Conservation (phyloP, 2,797 vertebrate species). For the Pseudochromis fuscus region DNA sequence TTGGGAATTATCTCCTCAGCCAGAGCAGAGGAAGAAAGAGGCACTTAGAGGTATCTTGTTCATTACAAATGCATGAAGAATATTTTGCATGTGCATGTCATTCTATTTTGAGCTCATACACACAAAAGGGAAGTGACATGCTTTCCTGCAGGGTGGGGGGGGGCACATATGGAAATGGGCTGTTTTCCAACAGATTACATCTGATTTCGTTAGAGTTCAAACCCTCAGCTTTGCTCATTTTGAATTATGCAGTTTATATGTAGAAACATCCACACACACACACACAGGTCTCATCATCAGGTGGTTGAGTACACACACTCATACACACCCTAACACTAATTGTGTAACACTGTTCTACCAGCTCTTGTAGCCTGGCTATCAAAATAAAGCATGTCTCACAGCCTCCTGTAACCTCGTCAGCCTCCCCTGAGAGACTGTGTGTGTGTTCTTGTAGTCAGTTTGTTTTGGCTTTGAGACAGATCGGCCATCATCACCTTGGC, state of each 20-base stretch:
- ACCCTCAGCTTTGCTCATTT: slow-evolving; percentile 22
- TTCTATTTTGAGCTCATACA: slow-evolving; percentile 62
- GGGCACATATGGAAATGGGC: slow-evolving; percentile 34
- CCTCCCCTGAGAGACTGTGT: slow-evolving; percentile 62
- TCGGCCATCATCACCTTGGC: slow-evolving; percentile 88
- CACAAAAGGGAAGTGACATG: slow-evolving; percentile 47
- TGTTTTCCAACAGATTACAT: slow-evolving; percentile 59
- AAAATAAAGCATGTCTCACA: slow-evolving; percentile 72
- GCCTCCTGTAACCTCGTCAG: slow-evolving; percentile 72
- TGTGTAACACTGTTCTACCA: slow-evolving; percentile 50
- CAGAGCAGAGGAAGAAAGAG: slow-evolving; percentile 69
- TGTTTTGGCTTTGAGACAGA: slow-evolving; percentile 87
- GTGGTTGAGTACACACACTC: slow-evolving; percentile 23
- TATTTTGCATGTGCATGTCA: slow-evolving; percentile 62
- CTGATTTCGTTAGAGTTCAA: slow-evolving; percentile 38
- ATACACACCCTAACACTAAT: slow-evolving; percentile 47
- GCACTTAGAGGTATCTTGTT: slow-evolving; percentile 73
- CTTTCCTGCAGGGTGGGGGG: slow-evolving; percentile 37
- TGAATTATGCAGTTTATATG: slow-evolving; percentile 35
- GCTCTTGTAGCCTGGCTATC: slow-evolving; percentile 55
- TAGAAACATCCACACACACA: slow-evolving; percentile 20
- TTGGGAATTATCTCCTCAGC: slow-evolving; percentile 76
- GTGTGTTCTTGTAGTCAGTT: slow-evolving; percentile 78
- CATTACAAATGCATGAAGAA: slow-evolving; percentile 78
- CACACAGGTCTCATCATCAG: not conserved